phyloP scores from a whole-genome alignment of 2,888 invertebrate species.

The Drosophila meridiana region DNA sequence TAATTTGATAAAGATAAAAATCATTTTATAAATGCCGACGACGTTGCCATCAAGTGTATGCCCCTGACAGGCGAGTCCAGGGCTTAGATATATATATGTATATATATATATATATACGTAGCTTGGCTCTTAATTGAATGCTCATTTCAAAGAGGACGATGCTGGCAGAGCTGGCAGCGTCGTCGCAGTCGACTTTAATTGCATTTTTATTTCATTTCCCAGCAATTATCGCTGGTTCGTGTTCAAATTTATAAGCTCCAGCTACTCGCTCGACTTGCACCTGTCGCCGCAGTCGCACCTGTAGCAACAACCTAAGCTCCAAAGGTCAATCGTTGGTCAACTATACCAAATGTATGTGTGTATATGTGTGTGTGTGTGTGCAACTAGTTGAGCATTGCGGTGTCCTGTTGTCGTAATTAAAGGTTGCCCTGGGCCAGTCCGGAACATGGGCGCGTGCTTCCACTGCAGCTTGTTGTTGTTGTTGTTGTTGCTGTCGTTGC shows the following conservation, averaged over 20 bases:
- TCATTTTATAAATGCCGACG: conserved; percentile 74
- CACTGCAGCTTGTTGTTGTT: conserved; percentile 21
- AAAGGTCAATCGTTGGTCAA: conserved; percentile 68
- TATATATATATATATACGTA: neutral
- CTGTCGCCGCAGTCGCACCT: conserved; percentile 43
- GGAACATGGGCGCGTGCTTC: conserved; percentile 38
- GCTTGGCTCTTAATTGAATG: conserved; percentile 69
- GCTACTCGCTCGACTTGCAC: conserved; percentile 23
- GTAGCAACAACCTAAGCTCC: conserved; percentile 53
- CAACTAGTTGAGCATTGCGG: conserved; percentile 52
- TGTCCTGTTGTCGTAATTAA: conserved; percentile 69
- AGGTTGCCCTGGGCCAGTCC: conserved; percentile 61
- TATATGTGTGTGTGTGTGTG: conserved; percentile 36
- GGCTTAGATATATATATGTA: conserved; percentile 5
- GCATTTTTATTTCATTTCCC: conserved; percentile 82
- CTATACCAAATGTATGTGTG: conserved; percentile 22
- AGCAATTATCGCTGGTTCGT: conserved; percentile 80
- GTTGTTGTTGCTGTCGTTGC: conserved; percentile 27
- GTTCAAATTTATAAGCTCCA: conserved; percentile 69
- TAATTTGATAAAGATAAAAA: conserved; percentile 80
- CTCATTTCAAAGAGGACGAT: conserved; percentile 58
- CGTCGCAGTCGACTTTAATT: conserved; percentile 72
- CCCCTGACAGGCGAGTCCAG: conserved; percentile 51
- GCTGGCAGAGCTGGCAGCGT: conserved; percentile 39
- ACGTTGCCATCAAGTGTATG: conserved; percentile 55